phyloP scores from a whole-genome alignment of 1,140 invertebrate species.

The Hormaphis cornu region DNA sequence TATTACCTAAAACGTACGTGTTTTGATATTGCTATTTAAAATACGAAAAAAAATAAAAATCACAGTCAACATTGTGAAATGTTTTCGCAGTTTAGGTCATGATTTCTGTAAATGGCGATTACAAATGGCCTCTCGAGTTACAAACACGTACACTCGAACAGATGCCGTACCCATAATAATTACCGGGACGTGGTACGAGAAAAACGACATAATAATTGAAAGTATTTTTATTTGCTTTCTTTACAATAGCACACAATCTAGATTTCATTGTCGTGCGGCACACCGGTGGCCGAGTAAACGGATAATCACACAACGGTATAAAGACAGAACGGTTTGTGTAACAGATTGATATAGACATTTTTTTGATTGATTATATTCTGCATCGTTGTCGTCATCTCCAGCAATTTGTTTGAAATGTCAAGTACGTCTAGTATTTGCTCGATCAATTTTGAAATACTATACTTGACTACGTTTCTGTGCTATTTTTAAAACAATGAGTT shows the following conservation, averaged over 20 bases:
- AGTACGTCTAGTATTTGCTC: constrained; percentile 27
- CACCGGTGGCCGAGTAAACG: neutral
- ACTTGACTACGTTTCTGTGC: neutral
- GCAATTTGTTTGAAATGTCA: constrained; percentile 27
- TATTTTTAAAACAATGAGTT: too few relatives aligned
- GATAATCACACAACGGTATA: neutral
- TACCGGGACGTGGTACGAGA: constrained; percentile 25
- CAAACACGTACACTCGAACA: constrained; percentile 16
- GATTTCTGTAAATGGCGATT: constrained; percentile 30
- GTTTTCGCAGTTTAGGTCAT: constrained; percentile 13
- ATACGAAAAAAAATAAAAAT: constrained; percentile 8
- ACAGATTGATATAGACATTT: neutral
- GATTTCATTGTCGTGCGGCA: constrained; percentile 18
- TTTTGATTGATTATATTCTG: constrained; percentile 17
- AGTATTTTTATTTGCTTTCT: constrained; percentile 29
- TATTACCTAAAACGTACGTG: too few relatives aligned
- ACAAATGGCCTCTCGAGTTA: constrained; percentile 30
- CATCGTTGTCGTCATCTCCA: neutral
- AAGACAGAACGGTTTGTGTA: neutral
- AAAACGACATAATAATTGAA: constrained; percentile 32
- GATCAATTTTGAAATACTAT: neutral
- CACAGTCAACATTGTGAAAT: constrained; percentile 15
- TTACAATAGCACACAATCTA: constrained; percentile 26
- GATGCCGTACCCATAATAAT: constrained; percentile 29
- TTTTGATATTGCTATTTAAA: neutral